A percentile compares a stretch with the other conserved stretches of the same genome.
Conservation (phyloP, 2,888 invertebrate genomes). For the Diarsia mendica region DNA sequence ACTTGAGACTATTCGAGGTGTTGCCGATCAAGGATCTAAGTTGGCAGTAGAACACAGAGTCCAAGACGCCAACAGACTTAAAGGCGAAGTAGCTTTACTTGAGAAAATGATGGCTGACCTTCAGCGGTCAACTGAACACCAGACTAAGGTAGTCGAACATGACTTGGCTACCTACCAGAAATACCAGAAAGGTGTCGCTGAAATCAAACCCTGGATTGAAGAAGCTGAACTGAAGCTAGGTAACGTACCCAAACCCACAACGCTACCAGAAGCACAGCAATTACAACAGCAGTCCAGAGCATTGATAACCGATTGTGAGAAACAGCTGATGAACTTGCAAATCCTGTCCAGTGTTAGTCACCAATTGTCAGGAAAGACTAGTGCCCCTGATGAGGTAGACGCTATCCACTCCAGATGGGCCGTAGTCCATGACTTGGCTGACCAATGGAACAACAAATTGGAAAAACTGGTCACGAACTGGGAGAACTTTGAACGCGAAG, state of each 20-base stretch:
- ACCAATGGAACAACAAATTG: constrained; percentile 94
- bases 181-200: constrained; percentile 94
- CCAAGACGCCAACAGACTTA: constrained; percentile 93
- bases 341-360: constrained; percentile 93
- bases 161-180: constrained; percentile 96
- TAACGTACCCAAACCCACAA: constrained; percentile 93
- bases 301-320: constrained; percentile 94
- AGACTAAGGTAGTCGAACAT: constrained; percentile 93
- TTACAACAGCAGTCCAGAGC: constrained; percentile 93
- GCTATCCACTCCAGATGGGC: constrained; percentile 95
- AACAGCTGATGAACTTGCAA: constrained; percentile 93
- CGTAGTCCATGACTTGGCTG: constrained; percentile 94
- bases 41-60: constrained; percentile 92
- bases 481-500: constrained; percentile 95
- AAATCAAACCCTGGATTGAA: constrained; percentile 97
- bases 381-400: constrained; percentile 95
- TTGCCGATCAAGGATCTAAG: constrained; percentile 94
- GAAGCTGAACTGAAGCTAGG: constrained; percentile 95
- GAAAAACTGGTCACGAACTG: constrained; percentile 95
- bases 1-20: constrained; percentile 92
- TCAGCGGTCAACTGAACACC: constrained; percentile 94
- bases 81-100: constrained; percentile 93
- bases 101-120: constrained; percentile 94
- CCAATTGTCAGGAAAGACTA: constrained; percentile 93
- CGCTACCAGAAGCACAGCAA: constrained; percentile 95